Conservation (phyloP, 2,888 invertebrate species). For the Dichetophora obliterata region DNA sequence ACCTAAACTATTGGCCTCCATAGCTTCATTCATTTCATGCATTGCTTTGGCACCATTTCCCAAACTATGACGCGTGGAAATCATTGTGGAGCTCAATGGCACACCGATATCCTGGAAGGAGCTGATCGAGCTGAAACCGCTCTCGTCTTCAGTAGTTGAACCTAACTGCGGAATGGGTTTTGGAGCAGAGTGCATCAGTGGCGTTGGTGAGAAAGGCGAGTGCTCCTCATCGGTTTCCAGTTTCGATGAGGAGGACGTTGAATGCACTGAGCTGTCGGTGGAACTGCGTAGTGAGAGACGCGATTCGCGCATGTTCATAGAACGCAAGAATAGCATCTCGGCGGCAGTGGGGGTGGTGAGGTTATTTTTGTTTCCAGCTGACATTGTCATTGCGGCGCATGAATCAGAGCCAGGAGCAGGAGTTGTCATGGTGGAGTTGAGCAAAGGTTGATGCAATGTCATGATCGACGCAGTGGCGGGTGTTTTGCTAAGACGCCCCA, state of each 20-base stretch:
- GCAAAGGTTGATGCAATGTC: slow-evolving; percentile 52
- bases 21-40: slow-evolving; percentile 26
- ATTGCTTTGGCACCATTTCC: not conserved
- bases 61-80: slow-evolving; percentile 42
- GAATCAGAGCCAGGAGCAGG: slow-evolving; percentile 33
- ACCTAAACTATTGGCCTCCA: slow-evolving; percentile 10
- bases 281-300: slow-evolving; percentile 68
- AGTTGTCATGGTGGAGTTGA: slow-evolving; percentile 54
- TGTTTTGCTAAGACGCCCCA: slow-evolving; percentile 54
- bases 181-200: slow-evolving; percentile 32
- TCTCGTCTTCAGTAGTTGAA: slow-evolving; percentile 79
- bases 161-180: slow-evolving; percentile 50
- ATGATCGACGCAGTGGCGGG: slow-evolving; percentile 50
- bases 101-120: slow-evolving; percentile 87
- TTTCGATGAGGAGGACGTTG: slow-evolving; percentile 66
- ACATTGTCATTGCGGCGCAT: not conserved
- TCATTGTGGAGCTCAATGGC: slow-evolving; percentile 70
- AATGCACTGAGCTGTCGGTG: slow-evolving; percentile 69
- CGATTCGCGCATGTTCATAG: slow-evolving; percentile 67
- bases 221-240: slow-evolving; percentile 67
- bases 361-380: not conserved
- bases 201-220: slow-evolving; percentile 36
- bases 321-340: slow-evolving; percentile 66
- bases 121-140: slow-evolving; percentile 88
- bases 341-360: slow-evolving; percentile 44